These are phyloP conservation scores for Zophobas atratus DNA, from an alignment of 1,140 invertebrate genomes.

Conservation along the genomic window DNA sequence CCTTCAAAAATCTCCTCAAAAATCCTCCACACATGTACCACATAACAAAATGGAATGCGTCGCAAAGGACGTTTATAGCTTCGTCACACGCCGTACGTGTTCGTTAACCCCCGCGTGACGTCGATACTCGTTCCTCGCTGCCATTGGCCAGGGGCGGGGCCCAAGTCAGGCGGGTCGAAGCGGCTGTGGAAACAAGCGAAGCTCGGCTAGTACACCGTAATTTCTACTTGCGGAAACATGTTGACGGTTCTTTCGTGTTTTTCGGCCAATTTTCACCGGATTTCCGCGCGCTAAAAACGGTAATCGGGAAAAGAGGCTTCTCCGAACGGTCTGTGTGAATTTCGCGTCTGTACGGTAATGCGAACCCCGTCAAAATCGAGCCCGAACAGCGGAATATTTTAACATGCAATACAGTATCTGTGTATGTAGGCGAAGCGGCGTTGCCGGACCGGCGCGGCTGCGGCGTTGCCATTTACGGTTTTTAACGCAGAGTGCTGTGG, in stretches of 20 bases:
- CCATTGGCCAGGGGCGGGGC: slow-evolving; percentile 66
- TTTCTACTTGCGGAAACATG: slow-evolving; percentile 59
- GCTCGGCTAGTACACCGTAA: slow-evolving; percentile 60
- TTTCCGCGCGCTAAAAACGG: slow-evolving; percentile 56
- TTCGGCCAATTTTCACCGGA: slow-evolving; percentile 35
- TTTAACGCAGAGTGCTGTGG: slow-evolving; percentile 61
- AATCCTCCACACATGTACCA: slow-evolving; percentile 53
- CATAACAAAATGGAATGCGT: slow-evolving; percentile 66
- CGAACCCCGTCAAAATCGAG: slow-evolving; percentile 55
- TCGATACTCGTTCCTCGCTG: slow-evolving; percentile 57
- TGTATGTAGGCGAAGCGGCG: slow-evolving; percentile 66
- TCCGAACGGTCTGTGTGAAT: slow-evolving; percentile 55
- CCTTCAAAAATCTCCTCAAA: slow-evolving; percentile 35
- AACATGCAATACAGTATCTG: slow-evolving; percentile 63
- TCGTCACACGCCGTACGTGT: slow-evolving; percentile 41
- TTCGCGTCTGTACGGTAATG: slow-evolving; percentile 55
- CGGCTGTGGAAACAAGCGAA: slow-evolving; percentile 54
- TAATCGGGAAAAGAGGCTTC: slow-evolving; percentile 39
- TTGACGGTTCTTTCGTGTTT: slow-evolving; percentile 52
- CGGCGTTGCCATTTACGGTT: slow-evolving; percentile 59
- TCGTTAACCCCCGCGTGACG: slow-evolving; percentile 63
- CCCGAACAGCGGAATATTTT: slow-evolving; percentile 62
- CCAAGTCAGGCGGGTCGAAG: slow-evolving; percentile 63
- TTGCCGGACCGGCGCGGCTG: slow-evolving; percentile 55
- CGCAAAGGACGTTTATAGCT: slow-evolving; percentile 51